These are phyloP conservation scores for Corydoras sp. DNA, from an alignment of 2,113 vertebrate genomes.

Conservation along the genomic window DNA sequence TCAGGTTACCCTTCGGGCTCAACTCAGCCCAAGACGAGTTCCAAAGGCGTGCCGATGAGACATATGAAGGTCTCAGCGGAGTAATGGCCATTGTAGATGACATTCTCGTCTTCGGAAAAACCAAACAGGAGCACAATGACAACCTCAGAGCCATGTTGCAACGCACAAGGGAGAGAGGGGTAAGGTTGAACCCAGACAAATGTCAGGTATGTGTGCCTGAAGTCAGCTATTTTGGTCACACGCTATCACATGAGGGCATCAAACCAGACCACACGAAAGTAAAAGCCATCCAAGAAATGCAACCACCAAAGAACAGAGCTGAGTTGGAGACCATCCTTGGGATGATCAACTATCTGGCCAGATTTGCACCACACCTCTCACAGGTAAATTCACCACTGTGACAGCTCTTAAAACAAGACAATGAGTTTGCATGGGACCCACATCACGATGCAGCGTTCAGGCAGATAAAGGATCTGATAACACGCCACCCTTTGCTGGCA, in stretches of 20 bases:
- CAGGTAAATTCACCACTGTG: conserved; percentile 5
- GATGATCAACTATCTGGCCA: conserved; percentile 22
- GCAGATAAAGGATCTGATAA: background rate
- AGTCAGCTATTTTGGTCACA: conserved; percentile 31
- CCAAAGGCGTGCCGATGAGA: conserved; percentile 15
- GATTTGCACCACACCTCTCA: background rate
- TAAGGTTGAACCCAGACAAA: conserved; percentile 30
- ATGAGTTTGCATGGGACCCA: too few relatives aligned
- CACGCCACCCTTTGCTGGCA: background rate
- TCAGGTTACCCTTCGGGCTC: background rate
- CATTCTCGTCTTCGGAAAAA: conserved; percentile 24
- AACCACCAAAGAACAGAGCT: background rate
- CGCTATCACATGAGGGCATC: conserved; percentile 7
- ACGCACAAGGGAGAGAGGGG: conserved; percentile 6
- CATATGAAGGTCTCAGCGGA: conserved; percentile 19
- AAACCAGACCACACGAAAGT: background rate
- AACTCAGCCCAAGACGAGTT: conserved; percentile 22
- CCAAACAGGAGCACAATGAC: conserved; percentile 12
- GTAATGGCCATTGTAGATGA: conserved; percentile 28
- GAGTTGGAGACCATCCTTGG: conserved; percentile 27
- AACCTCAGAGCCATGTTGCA: conserved; percentile 14
- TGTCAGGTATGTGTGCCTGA: conserved; percentile 1
- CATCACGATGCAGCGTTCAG: background rate
- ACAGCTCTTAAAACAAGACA: conserved; percentile 9
- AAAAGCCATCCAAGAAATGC: conserved; percentile 17